Conservation (phyloP, 2,113 vertebrate species). For the Balaenoptera acutorostrata region DNA sequence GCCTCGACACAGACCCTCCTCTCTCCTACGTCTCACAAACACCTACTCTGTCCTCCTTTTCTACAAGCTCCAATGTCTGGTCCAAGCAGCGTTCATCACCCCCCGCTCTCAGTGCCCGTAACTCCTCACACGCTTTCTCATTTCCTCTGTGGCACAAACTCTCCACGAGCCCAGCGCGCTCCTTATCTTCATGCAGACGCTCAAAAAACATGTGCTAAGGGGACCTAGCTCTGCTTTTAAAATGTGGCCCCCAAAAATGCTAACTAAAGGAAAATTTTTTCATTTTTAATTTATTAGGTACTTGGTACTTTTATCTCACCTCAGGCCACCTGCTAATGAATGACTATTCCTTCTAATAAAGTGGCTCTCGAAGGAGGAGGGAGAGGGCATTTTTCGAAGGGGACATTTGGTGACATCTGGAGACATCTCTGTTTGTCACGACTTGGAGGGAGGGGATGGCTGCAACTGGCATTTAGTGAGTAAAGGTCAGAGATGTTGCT, state of each 20-base stretch:
- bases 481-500: background rate
- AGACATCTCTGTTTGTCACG: background rate
- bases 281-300: background rate
- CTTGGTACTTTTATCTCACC: background rate
- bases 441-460: background rate
- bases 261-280: background rate
- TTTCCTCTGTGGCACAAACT: background rate
- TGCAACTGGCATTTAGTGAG: background rate
- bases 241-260: background rate
- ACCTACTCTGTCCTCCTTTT: background rate
- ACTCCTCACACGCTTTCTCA: rapidly evolving
- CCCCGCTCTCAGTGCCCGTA: background rate
- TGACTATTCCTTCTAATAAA: background rate
- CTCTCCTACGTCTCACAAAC: background rate
- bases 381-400: background rate
- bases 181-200: background rate
- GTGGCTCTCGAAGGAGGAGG: background rate
- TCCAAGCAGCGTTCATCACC: too few relatives aligned
- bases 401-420: background rate
- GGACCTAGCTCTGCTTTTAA: background rate
- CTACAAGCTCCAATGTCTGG: background rate
- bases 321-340: background rate
- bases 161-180: rapidly evolving
- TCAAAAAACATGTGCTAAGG: background rate
- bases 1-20: background rate